These are phyloP conservation scores for Odocoileus hemionus DNA, from an alignment of 2,113 vertebrate species.

Conservation along the genomic window DNA sequence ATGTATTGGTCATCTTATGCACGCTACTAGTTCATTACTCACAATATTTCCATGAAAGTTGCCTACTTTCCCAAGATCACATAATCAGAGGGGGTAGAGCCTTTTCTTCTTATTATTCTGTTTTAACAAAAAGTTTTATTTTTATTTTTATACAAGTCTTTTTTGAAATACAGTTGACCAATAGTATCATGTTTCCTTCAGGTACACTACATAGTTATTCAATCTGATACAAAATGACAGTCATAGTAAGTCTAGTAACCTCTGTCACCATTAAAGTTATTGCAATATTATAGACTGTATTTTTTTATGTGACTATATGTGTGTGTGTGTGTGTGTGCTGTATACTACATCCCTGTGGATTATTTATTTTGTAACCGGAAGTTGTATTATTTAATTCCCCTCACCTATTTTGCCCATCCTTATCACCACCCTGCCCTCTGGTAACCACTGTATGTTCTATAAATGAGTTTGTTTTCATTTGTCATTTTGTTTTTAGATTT, in stretches of 20 bases:
- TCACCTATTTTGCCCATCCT: neutral
- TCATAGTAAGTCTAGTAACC: neutral
- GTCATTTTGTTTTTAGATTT: neutral
- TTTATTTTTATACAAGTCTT: neutral
- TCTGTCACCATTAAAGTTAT: neutral
- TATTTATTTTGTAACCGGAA: neutral
- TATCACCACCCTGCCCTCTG: neutral
- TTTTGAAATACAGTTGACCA: neutral
- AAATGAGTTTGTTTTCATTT: neutral
- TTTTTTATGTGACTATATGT: neutral
- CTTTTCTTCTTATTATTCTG: neutral
- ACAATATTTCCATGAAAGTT: neutral
- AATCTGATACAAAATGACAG: neutral
- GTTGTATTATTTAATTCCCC: neutral
- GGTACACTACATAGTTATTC: neutral
- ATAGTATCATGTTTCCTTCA: neutral
- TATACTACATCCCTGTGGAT: neutral
- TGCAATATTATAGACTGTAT: neutral
- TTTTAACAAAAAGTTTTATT: neutral
- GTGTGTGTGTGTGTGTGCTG: no score
- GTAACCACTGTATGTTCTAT: neutral
- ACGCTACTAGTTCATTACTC: neutral
- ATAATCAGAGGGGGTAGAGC: accelerated
- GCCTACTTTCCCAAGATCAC: neutral
- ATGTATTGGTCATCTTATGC: neutral